Base-by-base conservation (phyloP, 2,797 vertebrate genomes). In the Aphelocoma californica region DNA sequence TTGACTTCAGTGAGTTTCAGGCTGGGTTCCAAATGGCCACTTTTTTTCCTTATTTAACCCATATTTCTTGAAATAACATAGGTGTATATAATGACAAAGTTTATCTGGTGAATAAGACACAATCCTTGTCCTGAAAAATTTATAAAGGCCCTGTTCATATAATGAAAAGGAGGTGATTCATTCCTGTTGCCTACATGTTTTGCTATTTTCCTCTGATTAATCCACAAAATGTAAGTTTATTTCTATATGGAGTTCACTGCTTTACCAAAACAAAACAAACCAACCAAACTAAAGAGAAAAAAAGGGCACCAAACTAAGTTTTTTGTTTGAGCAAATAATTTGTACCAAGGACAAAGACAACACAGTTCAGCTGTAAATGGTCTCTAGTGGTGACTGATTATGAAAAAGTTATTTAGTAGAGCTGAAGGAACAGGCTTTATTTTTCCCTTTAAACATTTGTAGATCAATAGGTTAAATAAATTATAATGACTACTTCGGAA, bases 1-100 rank as follows among this genome's bases (percentile, higher is more conserved):
- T 47, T 92, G 67, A 95, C 70, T 95, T 95, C 58, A 90, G 45
- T 44, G 73, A 90, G 53, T 71, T 95, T 95, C 77, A 87, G 83
- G 90, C 88, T 4, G 6, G 38, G 40, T 79, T 96, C 94, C 94
- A 97, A 95, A 92, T 25, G 25, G 17, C 10, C 34, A 2, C 10
- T 74, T 81, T 86, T 57, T 88, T 70, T 73, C 25, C 61, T 88
- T 70, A 81, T 92, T 95, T 92, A 92, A 80, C 67, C 50, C 47
- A 50, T 83, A 83, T 92, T 81, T 93, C 86, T 90, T 94, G 79
- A 81, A 91, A 82, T 92, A 88, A 90, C 62, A 73, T 91, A 90
- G 87, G 83, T 95, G 67, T 89, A 73, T 79, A 79, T 79, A 85
- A 88, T 87, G 88, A 81, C 85, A 94, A 92, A 89, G 38, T 88